A percentile compares a stretch with the other conserved stretches of the same genome.
phyloP scores from a whole-genome alignment of 1,140 invertebrate species.

The Callitettix versicolor region DNA sequence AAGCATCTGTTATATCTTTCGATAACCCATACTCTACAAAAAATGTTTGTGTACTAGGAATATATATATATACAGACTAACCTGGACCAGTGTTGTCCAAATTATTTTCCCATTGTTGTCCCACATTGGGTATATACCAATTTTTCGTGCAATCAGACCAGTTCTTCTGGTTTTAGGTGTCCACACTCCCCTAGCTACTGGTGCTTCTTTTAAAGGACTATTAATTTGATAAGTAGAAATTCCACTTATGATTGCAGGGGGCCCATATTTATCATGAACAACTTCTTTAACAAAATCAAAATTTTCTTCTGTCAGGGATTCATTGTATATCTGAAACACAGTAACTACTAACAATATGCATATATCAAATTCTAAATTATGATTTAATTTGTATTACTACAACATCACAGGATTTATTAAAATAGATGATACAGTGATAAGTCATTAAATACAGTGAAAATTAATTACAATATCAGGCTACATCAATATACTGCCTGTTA shows the following conservation, averaged over 20 bases:
- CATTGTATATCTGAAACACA: conserved; percentile 46
- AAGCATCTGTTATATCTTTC: neutral
- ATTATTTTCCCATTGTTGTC: conserved; percentile 71
- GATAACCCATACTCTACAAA: neutral
- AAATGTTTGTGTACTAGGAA: neutral
- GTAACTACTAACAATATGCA: neutral
- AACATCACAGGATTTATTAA: neutral
- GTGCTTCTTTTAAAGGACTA: conserved; percentile 45
- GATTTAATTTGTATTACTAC: neutral
- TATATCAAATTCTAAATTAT: neutral
- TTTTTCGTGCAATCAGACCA: conserved; percentile 85
- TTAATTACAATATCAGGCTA: neutral
- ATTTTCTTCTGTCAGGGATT: conserved; percentile 69
- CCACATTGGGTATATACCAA: conserved; percentile 90
- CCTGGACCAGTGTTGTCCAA: conserved; percentile 74
- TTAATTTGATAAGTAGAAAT: conserved; percentile 34
- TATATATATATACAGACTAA: no score
- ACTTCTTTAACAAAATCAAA: conserved; percentile 71
- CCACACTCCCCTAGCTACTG: conserved; percentile 48
- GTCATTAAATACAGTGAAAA: neutral
- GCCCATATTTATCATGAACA: conserved; percentile 50
- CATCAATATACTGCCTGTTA: neutral
- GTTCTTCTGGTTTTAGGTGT: conserved; percentile 48
- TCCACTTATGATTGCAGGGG: conserved; percentile 33
- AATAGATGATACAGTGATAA: neutral